Conservation (phyloP, 2,113 vertebrate species). For the Pseudois nayaur region DNA sequence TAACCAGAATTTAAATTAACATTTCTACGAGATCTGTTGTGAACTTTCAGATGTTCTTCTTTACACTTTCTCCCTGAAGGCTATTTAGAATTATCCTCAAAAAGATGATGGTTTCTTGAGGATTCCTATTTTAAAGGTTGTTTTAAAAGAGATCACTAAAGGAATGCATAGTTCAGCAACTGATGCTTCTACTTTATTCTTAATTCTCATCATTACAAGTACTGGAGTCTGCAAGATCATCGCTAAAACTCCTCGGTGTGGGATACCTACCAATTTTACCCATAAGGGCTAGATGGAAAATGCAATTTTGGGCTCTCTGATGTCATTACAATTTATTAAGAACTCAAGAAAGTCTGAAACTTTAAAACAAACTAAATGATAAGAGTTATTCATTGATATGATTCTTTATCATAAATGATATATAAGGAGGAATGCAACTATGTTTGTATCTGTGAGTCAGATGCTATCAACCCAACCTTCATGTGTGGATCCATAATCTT, state of each 20-base stretch:
- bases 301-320: background rate
- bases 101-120: background rate
- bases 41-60: background rate
- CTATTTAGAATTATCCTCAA: background rate
- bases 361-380: background rate
- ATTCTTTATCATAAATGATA: background rate
- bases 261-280: background rate
- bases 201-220: background rate
- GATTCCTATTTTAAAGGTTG: background rate
- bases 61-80: background rate
- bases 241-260: background rate
- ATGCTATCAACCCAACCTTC: background rate
- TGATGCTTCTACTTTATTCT: background rate
- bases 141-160: background rate
- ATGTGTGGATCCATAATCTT: background rate
- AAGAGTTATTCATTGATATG: background rate
- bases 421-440: conserved; percentile 3
- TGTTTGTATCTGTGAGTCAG: background rate
- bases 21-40: background rate
- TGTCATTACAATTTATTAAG: background rate
- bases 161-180: background rate
- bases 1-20: background rate
- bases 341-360: background rate
- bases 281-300: background rate
- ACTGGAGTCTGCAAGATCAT: background rate